Conservation (phyloP, 2,113 vertebrate species). For the Heloderma charlesbogerti region DNA sequence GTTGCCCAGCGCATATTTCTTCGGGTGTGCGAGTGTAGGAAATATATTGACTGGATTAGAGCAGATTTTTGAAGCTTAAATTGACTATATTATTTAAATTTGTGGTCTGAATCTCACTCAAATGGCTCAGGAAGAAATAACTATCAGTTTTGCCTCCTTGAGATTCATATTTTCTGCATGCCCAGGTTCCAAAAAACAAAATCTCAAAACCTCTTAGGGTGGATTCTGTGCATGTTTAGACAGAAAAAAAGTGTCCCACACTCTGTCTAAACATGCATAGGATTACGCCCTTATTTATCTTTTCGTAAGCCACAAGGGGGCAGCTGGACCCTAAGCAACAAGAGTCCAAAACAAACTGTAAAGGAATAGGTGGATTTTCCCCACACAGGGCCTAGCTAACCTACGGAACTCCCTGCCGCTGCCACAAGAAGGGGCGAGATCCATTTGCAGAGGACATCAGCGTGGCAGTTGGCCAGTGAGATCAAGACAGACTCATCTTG, state of each 20-base stretch:
- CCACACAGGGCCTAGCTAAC: neutral
- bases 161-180: neutral
- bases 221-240: too few species aligned
- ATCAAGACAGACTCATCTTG: neutral
- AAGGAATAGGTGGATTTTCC: neutral
- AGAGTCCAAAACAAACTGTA: neutral
- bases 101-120: neutral
- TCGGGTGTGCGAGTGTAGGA: too few species aligned
- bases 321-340: neutral
- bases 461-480: neutral
- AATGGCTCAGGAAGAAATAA: neutral
- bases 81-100: too few species aligned
- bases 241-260: too few species aligned
- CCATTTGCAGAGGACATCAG: neutral
- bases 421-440: neutral
- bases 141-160: neutral
- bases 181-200: neutral
- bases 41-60: neutral
- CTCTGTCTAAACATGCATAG: too few species aligned
- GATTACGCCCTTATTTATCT: neutral
- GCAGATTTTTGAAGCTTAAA: too few species aligned
- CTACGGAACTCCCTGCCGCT: neutral
- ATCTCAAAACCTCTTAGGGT: neutral
- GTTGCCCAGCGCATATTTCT: neutral
- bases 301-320: neutral